phyloP scores from a whole-genome alignment of 1,140 invertebrate species.

The Neodiprion pinetum region DNA sequence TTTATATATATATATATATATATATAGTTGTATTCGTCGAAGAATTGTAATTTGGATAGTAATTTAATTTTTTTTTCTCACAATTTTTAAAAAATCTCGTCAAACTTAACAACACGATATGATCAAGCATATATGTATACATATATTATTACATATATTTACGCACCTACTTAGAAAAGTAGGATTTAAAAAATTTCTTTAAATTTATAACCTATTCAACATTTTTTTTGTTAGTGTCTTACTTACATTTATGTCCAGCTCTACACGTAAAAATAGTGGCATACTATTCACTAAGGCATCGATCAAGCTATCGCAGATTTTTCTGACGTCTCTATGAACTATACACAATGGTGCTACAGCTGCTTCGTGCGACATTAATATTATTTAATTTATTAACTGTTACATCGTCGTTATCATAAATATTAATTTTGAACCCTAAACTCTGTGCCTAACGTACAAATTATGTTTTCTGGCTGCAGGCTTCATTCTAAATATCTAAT shows the following conservation, averaged over 20 bases:
- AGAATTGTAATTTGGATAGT: neutral
- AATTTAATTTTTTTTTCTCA: neutral
- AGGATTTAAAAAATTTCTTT: too few relatives aligned
- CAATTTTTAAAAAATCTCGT: neutral
- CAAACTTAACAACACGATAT: constrained; percentile 1
- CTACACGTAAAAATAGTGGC: constrained; percentile 5
- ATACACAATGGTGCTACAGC: neutral
- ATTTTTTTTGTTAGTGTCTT: neutral
- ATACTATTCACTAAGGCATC: neutral
- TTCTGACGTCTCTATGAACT: neutral
- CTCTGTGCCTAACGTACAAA: too few relatives aligned
- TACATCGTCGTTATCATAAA: too few relatives aligned
- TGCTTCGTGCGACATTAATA: neutral
- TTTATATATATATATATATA: neutral
- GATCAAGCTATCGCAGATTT: neutral
- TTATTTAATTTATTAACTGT: too few relatives aligned
- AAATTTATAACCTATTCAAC: neutral
- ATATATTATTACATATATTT: too few relatives aligned
- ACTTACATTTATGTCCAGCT: neutral
- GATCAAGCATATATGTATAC: constrained; percentile 1
- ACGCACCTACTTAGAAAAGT: too few relatives aligned
- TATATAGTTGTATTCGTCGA: neutral
- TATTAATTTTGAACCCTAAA: too few relatives aligned
- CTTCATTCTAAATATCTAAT: too few relatives aligned
- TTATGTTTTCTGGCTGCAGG: too few relatives aligned